Conservation (phyloP, 2,888 invertebrate species). For the Halictus quadricinctus region DNA sequence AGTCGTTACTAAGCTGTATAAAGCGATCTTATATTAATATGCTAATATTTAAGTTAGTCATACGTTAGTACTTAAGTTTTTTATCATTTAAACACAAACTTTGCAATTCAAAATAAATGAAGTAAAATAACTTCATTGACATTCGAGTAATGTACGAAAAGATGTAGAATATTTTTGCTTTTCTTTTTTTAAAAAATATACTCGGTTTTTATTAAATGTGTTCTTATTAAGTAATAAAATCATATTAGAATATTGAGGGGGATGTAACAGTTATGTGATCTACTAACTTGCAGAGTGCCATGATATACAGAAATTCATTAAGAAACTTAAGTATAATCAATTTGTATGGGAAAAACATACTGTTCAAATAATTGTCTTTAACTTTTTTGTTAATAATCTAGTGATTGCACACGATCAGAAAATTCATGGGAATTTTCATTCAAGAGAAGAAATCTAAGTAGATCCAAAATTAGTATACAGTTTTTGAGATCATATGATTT, state of each 20-base stretch:
- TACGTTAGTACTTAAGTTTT: background rate
- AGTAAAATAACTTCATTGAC: background rate
- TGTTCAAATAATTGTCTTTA: background rate
- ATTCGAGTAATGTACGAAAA: background rate
- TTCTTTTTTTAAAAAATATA: background rate
- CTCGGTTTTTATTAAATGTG: background rate
- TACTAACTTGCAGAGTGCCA: conserved; percentile 34
- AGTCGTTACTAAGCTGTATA: conserved; percentile 4
- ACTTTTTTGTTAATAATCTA: background rate
- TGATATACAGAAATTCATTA: background rate
- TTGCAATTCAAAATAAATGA: background rate
- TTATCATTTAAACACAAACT: conserved; percentile 1
- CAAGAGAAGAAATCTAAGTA: background rate
- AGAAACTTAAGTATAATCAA: background rate
- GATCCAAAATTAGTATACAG: background rate
- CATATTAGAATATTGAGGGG: background rate
- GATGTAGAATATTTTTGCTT: background rate
- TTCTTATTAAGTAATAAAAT: background rate
- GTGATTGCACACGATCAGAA: background rate
- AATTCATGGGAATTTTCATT: background rate
- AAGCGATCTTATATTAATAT: background rate
- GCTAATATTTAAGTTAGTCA: background rate
- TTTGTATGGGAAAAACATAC: background rate
- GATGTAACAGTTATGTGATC: background rate
- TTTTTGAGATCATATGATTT: background rate